Evolutionary conservation across 1,140 invertebrate species (phyloP).

Genomic region (Trachymyrmex septentrionalis): DNA sequence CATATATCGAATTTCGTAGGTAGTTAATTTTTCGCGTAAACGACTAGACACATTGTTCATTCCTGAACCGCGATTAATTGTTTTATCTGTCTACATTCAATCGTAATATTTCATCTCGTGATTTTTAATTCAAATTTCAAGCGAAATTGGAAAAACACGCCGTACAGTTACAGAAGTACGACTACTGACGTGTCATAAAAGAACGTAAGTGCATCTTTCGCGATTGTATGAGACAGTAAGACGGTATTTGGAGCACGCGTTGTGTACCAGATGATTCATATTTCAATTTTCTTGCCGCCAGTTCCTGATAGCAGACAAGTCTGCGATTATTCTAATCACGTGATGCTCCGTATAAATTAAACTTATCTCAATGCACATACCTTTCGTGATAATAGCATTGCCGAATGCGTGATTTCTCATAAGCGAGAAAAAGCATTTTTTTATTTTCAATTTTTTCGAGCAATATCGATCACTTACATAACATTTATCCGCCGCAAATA

Average conservation of each 20-base stretch:
- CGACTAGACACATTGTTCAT: background rate
- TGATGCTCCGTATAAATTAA: slow-evolving; percentile 65
- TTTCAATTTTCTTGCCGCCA: slow-evolving; percentile 69
- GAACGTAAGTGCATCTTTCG: background rate
- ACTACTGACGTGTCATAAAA: background rate
- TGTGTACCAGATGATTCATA: slow-evolving; percentile 72
- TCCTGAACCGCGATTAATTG: background rate
- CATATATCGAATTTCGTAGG: background rate
- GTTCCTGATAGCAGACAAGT: slow-evolving; percentile 63
- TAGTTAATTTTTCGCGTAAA: background rate
- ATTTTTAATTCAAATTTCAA: background rate
- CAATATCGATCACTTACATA: background rate
- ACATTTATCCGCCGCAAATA: background rate
- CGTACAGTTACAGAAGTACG: background rate
- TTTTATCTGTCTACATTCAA: background rate
- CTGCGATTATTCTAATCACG: slow-evolving; percentile 68
- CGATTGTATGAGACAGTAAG: slow-evolving; percentile 14
- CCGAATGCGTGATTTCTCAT: background rate
- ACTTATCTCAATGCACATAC: slow-evolving; percentile 69
- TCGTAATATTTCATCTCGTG: background rate
- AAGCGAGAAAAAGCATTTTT: slow-evolving; percentile 6
- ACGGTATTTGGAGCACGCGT: slow-evolving; percentile 62
- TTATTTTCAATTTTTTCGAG: background rate
- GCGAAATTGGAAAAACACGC: background rate
- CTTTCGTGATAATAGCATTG: slow-evolving; percentile 50